These are phyloP conservation scores for Crocallis elinguaria DNA, from an alignment of 2,888 invertebrate species.

Conservation along the genomic window DNA sequence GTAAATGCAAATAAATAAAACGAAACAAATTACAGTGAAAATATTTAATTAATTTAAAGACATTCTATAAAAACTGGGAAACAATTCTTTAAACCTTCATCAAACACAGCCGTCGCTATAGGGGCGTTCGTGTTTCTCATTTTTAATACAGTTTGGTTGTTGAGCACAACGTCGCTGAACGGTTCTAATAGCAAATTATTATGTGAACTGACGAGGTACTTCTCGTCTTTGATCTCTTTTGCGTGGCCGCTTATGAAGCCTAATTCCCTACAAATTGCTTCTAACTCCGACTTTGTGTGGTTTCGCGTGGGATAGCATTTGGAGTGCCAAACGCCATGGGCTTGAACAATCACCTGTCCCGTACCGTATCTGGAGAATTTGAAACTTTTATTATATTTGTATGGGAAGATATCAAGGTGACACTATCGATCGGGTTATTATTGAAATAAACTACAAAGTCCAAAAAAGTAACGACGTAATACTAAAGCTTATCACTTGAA, in stretches of 20 bases:
- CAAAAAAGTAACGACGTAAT: too few relatives aligned
- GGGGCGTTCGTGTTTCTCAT: slow-evolving; percentile 69
- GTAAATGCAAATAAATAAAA: neutral
- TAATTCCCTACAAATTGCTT: slow-evolving; percentile 86
- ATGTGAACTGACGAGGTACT: slow-evolving; percentile 45
- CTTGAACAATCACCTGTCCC: slow-evolving; percentile 87
- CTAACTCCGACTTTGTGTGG: slow-evolving; percentile 81
- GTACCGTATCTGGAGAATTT: slow-evolving; percentile 74
- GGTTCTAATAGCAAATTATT: slow-evolving; percentile 63
- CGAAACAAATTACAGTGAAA: neutral
- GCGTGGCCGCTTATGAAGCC: slow-evolving; percentile 86
- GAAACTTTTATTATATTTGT: neutral
- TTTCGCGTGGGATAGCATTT: slow-evolving; percentile 86
- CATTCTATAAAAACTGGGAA: slow-evolving; percentile 80
- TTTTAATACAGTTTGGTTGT: slow-evolving; percentile 67
- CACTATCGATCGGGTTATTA: neutral
- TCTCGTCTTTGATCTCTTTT: slow-evolving; percentile 56
- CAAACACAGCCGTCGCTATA: slow-evolving; percentile 62
- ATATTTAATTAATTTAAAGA: slow-evolving; percentile 44
- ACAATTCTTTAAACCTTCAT: slow-evolving; percentile 59
- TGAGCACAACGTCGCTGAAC: slow-evolving; percentile 68
- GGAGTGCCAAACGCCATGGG: slow-evolving; percentile 89
- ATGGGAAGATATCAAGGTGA: neutral
- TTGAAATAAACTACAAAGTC: neutral
- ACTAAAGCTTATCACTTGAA: too few relatives aligned